Base-by-base conservation (phyloP, 2,888 invertebrate species). In the Drosophila setosimentum region DNA sequence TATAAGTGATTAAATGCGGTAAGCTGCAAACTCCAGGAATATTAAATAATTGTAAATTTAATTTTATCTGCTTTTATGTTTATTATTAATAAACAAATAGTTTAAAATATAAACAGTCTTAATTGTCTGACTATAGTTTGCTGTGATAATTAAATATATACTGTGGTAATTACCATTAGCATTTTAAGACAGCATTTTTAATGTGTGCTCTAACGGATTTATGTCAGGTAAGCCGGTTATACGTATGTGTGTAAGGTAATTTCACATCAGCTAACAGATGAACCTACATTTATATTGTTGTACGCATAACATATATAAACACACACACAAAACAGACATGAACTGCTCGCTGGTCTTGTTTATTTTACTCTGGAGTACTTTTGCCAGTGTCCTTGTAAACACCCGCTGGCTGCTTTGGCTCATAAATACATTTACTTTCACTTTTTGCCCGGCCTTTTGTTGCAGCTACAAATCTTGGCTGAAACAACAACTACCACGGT, bases 391-490 rank as follows among this genome's bases (percentile, higher is more conserved):
- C 57, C 69, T 65, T 59, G 21, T 54, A 33, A 21, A 32, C 68
- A 49, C 29, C 53, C 62, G 55, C 61, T 65, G 71, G 64, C 76
- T 42, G 66, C 59, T 53, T 57, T 48, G 62, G 51, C 89, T 78
- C 87, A 89, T 89, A 86, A 86, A 86, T 86, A 89, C 71, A 87
- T 86, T 86, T 89, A 87, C 89, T 89, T 89, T 87, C 84, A 69
- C 87, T 88, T 78, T 78, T 81, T 68, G 81, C 80, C 86, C 80
- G 87, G 82, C 71, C 76, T 80, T 73, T 64, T 57, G 83, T 65
- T 83, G 86, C 76, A 74, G 80, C 89, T 69, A 86, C 85, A 86
- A 86, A 88, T 86, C 89, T 87, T 87, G 78, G 64, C 69, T 71
- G 29, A 80, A 74, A 72, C 82, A 76, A 76, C 68, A 79, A 70